Percentiles rank a stretch among this genome's conserved stretches.
phyloP scores from a whole-genome alignment of 23 tunicate genomes.

The Pegea sp. region DNA sequence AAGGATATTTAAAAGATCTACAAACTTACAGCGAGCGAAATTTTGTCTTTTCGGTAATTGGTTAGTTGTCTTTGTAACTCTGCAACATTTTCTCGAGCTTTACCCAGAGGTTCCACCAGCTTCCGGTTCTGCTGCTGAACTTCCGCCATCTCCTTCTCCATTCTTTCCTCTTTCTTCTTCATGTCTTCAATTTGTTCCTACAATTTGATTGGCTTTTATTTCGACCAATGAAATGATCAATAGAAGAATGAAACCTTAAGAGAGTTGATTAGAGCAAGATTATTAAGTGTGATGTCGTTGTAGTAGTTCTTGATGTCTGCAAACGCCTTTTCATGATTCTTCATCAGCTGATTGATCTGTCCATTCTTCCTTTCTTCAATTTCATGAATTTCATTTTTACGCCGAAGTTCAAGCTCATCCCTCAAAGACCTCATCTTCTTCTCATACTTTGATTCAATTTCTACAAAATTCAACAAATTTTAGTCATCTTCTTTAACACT shows the following conservation, averaged over 20 bases:
- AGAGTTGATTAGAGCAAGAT: conserved; percentile 89
- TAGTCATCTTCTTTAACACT: neutral
- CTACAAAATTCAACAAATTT: conserved; percentile 3
- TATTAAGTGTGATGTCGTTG: conserved; percentile 96
- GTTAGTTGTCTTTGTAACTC: conserved; percentile 74
- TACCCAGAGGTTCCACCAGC: conserved; percentile 73
- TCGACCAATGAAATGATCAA: neutral
- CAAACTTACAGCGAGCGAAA: conserved; percentile 57
- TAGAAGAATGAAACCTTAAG: conserved; percentile 21
- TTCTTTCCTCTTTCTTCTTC: conserved; percentile 92
- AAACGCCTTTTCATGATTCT: conserved; percentile 91
- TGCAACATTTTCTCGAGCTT: conserved; percentile 72
- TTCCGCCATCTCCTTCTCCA: conserved; percentile 95
- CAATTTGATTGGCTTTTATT: neutral
- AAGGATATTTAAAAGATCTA: neutral
- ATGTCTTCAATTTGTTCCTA: conserved; percentile 97
- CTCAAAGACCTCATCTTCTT: conserved; percentile 83
- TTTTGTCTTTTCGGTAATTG: conserved; percentile 83
- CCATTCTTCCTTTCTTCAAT: conserved; percentile 97
- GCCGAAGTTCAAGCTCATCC: conserved; percentile 76
- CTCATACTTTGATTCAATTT: conserved; percentile 94
- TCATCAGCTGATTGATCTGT: conserved; percentile 91
- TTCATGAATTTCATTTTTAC: conserved; percentile 96
- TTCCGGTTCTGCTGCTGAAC: conserved; percentile 67
- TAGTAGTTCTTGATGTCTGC: conserved; percentile 96